Evolutionary conservation across 1,140 invertebrate species (phyloP), one percentile per base, ranked within the genome.

Genomic region (Trichomalopsis sarcophagae): DNA sequence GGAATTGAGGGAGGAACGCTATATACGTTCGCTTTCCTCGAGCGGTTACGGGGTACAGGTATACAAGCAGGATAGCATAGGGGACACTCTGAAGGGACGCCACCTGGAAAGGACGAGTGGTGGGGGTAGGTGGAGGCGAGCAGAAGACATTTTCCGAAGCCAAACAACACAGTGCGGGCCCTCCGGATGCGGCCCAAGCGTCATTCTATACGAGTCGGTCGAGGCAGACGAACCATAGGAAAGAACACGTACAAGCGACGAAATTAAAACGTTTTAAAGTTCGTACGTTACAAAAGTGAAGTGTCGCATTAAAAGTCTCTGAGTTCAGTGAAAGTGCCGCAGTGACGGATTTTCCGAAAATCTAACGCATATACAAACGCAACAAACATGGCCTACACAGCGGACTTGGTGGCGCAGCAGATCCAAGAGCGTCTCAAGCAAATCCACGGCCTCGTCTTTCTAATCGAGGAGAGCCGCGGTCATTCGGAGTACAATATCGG

Each of bases 401-500:
- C 55, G 0, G 55, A 62, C 21, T 21, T 6, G 6, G 55, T 62
- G 7, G 55, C 55, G 6, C 55, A 62, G 21, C 55, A 62, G 55
- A 62, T 62, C 21, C 55, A 97, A 95, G 97, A 98, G 88, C 94
- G 96, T 30, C 91, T 98, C n/a, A 96, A 97, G 89, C 95, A 96
- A 40, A 91, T 98, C 1, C 96, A 97, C 87, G 94, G 95, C 73
- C 91, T 97, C 10, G 94, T 97, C 40, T 95, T 96, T 90, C 95
- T 97, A 82, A 96, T 98, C 87, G 96, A 98, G 91, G 94, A 95
- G 84, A 96, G 97, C 87, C 94, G 97, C 74, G 93, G 94, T 27
- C 93, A 95, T 23, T 96, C 96, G 88, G 97, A 98, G 87, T 94
- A 95, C 73, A 97, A 96, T 76, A 94, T 98, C 81, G 95, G 95